Conservation (phyloP, 1,140 invertebrate species). For the Triops cancriformis region DNA sequence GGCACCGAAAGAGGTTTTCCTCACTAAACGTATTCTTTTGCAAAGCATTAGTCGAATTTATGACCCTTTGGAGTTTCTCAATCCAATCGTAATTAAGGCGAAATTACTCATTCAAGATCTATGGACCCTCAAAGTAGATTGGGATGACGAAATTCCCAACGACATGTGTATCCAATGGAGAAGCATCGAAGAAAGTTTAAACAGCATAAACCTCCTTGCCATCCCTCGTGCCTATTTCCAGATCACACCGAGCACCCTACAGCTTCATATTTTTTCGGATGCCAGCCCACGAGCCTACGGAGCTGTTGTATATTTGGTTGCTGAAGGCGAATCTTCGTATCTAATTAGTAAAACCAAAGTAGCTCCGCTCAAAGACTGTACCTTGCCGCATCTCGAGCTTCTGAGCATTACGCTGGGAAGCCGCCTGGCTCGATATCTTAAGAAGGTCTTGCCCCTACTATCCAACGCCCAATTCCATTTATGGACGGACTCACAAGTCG, state of each 20-base stretch:
- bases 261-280: too few relatives aligned
- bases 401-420: neutral
- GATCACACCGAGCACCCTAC: too few relatives aligned
- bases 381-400: too few relatives aligned
- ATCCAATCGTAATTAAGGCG: neutral
- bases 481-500: neutral
- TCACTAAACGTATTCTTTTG: neutral
- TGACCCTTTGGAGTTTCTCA: constrained; percentile 17
- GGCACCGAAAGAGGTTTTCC: neutral
- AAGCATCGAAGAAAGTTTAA: too few relatives aligned
- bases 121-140: neutral
- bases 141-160: neutral
- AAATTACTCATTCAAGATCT: neutral
- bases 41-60: neutral
- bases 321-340: too few relatives aligned
- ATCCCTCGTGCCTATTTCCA: too few relatives aligned
- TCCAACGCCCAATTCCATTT: neutral
- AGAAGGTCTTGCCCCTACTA: neutral
- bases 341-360: too few relatives aligned
- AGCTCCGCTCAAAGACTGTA: too few relatives aligned
- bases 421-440: neutral
- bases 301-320: too few relatives aligned
- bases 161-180: too few relatives aligned
- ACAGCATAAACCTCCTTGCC: too few relatives aligned
- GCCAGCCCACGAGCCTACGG: constrained; percentile 23